Base-by-base conservation (phyloP, 2,888 invertebrate species). In the Drosophila siamana region DNA sequence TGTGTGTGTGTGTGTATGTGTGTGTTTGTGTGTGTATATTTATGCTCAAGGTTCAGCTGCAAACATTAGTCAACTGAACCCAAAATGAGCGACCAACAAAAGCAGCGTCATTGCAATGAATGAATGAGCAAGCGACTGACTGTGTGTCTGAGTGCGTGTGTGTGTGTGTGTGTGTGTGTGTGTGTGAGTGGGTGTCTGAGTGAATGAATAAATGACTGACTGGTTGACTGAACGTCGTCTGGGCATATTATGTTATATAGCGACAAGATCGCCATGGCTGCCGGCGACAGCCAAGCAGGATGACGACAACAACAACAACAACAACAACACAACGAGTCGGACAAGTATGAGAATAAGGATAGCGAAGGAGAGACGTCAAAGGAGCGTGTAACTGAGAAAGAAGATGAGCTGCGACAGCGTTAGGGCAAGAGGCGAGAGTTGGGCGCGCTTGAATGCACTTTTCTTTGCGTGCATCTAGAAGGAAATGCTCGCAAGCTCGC, bases 71-170 rank as follows among this genome's bases (percentile, higher is more conserved):
- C 86, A 86, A 78, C 64, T 68, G 73, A 78, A 71, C 76, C 83
- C 74, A 74, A 83, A 83, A 82, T 87, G 83, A 86, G 83, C 83
- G 86, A 60, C 69, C 69, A 72, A 73, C 78, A 87, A 83, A 87
- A 87, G 76, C 79, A 81, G 64, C 69, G 85, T 56, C 70, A 57
- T 59, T 60, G 70, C 64, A 69, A 64, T 67, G 73, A 69, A 66
- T 72, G 78, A 73, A 66, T 56, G 73, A 72, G 57, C 62, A 74
- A 57, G 74, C 64, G 36, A 55, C 40, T 73, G 69, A 7, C 3
- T 63, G 47, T 26, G 28, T 60, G 41, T 57, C 9, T 28, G 46
- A 63, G 69, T 41, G 1, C 56, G 70, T 61, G 62, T 38, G 15
- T 22, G 30, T 41, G 36, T 24, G 48, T 24, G 55, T 48, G 19